phyloP scores from a whole-genome alignment of 2,797 vertebrate species.

The Aldrovandia affinis region DNA sequence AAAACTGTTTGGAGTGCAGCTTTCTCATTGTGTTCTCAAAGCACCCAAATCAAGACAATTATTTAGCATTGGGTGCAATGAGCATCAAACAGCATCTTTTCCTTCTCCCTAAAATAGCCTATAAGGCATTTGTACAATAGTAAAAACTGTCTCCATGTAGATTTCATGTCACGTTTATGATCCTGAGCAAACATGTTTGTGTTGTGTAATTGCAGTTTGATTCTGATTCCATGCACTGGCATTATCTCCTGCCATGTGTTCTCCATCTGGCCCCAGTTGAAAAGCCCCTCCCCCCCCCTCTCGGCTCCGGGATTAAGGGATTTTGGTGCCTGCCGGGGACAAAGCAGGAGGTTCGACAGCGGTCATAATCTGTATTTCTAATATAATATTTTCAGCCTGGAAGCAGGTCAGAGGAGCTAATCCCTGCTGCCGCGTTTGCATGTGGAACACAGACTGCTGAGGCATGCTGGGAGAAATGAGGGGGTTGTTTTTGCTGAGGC shows the following conservation, averaged over 20 bases:
- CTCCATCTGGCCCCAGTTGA: constrained; percentile 32
- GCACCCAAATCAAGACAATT: too few species aligned
- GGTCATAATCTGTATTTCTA: constrained; percentile 72
- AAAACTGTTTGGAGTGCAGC: too few species aligned
- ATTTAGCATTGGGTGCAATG: too few species aligned
- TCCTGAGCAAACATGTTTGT: not conserved
- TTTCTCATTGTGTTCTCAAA: too few species aligned
- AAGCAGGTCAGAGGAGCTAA: constrained; percentile 73
- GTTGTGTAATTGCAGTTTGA: not conserved
- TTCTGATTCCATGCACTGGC: not conserved
- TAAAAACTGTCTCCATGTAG: not conserved
- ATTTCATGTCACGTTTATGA: not conserved
- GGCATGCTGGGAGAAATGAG: not conserved
- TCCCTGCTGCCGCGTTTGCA: constrained; percentile 41
- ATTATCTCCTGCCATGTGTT: not conserved
- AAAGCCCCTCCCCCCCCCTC: constrained; percentile 20
- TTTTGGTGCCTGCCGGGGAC: constrained; percentile 47
- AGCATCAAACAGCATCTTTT: too few species aligned
- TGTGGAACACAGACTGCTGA: not conserved
- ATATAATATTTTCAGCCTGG: constrained; percentile 68
- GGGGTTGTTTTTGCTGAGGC: not conserved
- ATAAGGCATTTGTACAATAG: too few species aligned
- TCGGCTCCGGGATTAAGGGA: constrained; percentile 60
- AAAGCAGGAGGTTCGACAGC: constrained; percentile 43
- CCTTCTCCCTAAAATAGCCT: too few species aligned